Base-by-base conservation (phyloP, 2,797 vertebrate species). In the Pogonophryne albipinna region DNA sequence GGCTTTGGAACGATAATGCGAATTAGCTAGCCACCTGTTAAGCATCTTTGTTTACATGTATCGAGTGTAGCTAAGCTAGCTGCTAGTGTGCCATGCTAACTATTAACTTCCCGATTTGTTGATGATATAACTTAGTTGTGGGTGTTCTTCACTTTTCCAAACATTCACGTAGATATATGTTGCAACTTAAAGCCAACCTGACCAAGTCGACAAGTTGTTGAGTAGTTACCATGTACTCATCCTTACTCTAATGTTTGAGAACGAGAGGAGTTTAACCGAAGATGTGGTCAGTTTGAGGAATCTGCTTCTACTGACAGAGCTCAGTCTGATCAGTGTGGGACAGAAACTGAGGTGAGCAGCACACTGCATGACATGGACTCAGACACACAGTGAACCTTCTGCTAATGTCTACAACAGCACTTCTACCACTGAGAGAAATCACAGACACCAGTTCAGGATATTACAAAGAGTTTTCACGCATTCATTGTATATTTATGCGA, bases 281-380 rank as follows among this genome's bases (percentile, higher is more conserved):
- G 88, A 95, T 87, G 92, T 95, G 59, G 78, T 92, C 56, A 89
- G 79, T 41, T 79, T 96, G 78, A 92, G 87, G 79, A 93, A 87
- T 84, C 94, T 90, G 74, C 84, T 96, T 71, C 91, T 79, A 82
- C 85, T 90, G 86, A 95, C 95, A 4, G 95, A 96, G 85, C 80
- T 84, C 85, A 93, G 23, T 72, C 85, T 96, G 9, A 89, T 90
- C 63, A 94, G 64, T 84, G 82, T 95, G 58, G 92, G 92, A 66
- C 91, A 95, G 74, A 92, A 94, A 58, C 89, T 95, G 71, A 92
- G 87, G 92, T 95, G 57, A 88, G 84, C 7, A 16, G 83, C 7
- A 16, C 19, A 56, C 23, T 19, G 10, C 16, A 56, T 60, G 41
- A 34, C 44, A 15, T 2, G 5, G 38, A 46, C 53, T 20, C 51